A percentile compares a stretch with the other conserved stretches of the same genome.
phyloP scores from a whole-genome alignment of 2,113 vertebrate genomes.

The Suricata suricatta region DNA sequence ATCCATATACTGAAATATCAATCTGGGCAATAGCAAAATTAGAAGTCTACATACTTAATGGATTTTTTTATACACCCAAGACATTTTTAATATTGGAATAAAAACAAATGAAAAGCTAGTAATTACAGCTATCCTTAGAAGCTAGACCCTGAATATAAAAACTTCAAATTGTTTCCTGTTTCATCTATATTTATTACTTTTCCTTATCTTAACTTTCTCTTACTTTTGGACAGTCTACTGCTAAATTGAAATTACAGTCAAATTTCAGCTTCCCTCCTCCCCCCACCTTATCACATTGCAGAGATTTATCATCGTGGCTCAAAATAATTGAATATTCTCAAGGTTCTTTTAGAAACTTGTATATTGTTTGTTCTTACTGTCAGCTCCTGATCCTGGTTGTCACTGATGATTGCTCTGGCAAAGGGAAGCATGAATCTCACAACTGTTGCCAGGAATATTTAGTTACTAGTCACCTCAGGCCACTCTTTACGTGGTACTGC shows the following conservation, averaged over 20 bases:
- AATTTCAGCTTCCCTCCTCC: neutral
- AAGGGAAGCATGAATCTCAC: neutral
- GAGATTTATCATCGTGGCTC: neutral
- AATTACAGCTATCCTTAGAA: neutral
- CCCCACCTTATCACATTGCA: neutral
- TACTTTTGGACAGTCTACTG: neutral
- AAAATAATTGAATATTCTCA: neutral
- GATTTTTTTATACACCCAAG: neutral
- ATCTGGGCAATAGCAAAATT: slow-evolving; percentile 15
- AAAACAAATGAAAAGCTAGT: slow-evolving; percentile 10
- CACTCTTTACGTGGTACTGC: neutral
- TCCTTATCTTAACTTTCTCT: neutral
- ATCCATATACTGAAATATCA: slow-evolving; percentile 28
- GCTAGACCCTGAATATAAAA: neutral
- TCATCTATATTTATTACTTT: neutral
- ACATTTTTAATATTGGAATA: slow-evolving; percentile 30
- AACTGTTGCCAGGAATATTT: neutral
- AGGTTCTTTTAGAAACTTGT: neutral
- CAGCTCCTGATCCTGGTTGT: neutral
- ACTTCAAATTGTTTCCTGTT: neutral
- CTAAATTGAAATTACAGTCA: neutral
- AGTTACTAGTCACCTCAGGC: neutral
- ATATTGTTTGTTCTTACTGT: neutral
- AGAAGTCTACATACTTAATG: neutral
- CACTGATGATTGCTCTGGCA: neutral